These are phyloP conservation scores for Natator depressus DNA, from an alignment of 2,113 vertebrate genomes.

Conservation along the genomic window DNA sequence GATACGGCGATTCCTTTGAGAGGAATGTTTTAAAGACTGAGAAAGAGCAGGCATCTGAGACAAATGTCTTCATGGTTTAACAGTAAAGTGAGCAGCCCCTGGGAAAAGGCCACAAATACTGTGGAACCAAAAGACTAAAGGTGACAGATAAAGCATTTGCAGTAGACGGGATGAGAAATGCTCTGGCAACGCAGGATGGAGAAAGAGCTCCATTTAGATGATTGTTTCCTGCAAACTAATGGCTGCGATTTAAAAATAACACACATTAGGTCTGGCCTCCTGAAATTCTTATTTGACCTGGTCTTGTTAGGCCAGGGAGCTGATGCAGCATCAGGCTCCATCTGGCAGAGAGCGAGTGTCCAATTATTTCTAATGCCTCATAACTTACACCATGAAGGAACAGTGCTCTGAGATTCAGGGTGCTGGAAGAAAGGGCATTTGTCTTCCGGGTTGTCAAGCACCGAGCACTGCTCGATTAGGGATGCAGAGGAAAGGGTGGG, in stretches of 20 bases:
- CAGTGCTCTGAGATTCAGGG: not conserved
- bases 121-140: not conserved
- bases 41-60: not conserved
- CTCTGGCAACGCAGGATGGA: not conserved
- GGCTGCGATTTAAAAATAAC: conserved; percentile 15
- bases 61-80: not conserved
- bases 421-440: not conserved
- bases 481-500: not conserved
- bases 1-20: not conserved
- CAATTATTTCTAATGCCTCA: conserved; percentile 56
- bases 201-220: not conserved
- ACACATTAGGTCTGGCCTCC: not conserved
- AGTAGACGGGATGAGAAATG: not conserved
- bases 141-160: not conserved
- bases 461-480: not conserved
- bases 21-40: not conserved
- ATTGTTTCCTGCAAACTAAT: conserved; percentile 1
- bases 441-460: not conserved
- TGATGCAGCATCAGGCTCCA: not conserved
- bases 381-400: conserved; percentile 37
- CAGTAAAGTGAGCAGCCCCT: not conserved
- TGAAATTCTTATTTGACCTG: conserved; percentile 54
- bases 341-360: conserved; percentile 45
- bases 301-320: conserved; percentile 15
- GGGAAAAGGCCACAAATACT: not conserved